Evolutionary conservation across 2,888 invertebrate species (phyloP).

Genomic region (Volucella inanis): DNA sequence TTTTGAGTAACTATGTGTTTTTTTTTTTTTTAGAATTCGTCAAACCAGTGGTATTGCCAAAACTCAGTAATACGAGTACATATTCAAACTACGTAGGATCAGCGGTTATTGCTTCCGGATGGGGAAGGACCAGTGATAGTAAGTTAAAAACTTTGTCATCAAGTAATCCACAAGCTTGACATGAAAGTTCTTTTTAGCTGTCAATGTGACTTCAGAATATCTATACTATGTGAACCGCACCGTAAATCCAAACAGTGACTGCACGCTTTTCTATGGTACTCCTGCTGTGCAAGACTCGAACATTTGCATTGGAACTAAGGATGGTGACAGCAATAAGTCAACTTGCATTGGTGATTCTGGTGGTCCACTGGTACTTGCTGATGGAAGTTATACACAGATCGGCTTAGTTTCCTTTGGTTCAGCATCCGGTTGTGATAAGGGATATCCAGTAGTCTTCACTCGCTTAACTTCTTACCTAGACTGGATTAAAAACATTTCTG

Average conservation of each 20-base stretch:
- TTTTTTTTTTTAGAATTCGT: conserved; percentile 40
- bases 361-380: conserved; percentile 75
- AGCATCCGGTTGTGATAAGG: conserved; percentile 77
- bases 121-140: conserved; percentile 78
- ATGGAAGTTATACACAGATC: conserved; percentile 65
- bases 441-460: conserved; percentile 78
- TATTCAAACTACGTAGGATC: conserved; percentile 64
- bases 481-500: conserved; percentile 76
- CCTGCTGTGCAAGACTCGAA: conserved; percentile 55
- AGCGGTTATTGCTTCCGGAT: conserved; percentile 77
- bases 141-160: neutral
- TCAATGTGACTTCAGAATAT: conserved; percentile 16
- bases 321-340: conserved; percentile 72
- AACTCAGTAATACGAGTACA: conserved; percentile 57
- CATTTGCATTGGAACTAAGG: conserved; percentile 76
- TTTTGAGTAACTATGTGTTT: conserved; percentile 59
- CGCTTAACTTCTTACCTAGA: conserved; percentile 77
- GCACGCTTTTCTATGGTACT: conserved; percentile 11
- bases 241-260: conserved; percentile 16
- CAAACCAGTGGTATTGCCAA: conserved; percentile 44
- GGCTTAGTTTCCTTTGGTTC: conserved; percentile 79
- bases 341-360: conserved; percentile 80
- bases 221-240: conserved; percentile 25
- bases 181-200: neutral
- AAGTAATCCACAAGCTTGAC: neutral